Evolutionary conservation across 2,888 invertebrate genomes (phyloP), one percentile per base, ranked within the genome.

Genomic region (Mesorhabditis sp.): DNA sequence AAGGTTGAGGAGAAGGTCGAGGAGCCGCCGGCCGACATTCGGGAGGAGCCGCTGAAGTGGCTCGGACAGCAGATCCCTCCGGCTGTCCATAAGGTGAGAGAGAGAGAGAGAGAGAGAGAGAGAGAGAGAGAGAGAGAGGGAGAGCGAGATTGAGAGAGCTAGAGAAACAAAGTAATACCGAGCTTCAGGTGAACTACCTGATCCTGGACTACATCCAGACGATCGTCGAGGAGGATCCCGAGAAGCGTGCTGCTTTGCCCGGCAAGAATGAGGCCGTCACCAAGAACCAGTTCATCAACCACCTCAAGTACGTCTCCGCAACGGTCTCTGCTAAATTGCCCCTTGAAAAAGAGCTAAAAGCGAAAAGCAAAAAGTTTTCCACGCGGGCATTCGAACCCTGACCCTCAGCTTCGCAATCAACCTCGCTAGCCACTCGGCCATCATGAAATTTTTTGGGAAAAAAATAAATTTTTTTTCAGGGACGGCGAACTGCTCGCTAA

Each of bases 41-140:
- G 77, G 50, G 82, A 82, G 67, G 80, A 83, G 68, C 78, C 80
- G 41, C 67, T 83, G 67, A 82, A 78, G 65, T 83, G 83, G 83
- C 74, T 82, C 65, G 75, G 72, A 43, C 80, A 80, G 67, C 82
- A 82, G 74, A 81, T 80, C 65, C 80, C 82, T n/a, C 76, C 72
- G 64, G 83, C 82, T 66, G 80, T 80, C 43, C 83, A 83, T 74
- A 83, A 83, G 78, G 82, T 80, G 41, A 65, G 73, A 10, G n/a
- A 50, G 65, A 50, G 62, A 1, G 13, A 58, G 0, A 96, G 97
- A 95, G 28, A 43, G 67, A 45, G 66, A 61, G 65, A 61, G 58
- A 50, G 67, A 65, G 10, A 64, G 10, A 43, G 15, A 43, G 44
- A 15, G 65, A 66, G 45, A n/a, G 15, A 45, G 15, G 10, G 10